These are phyloP conservation scores for Dendropsophus ebraccatus DNA, from an alignment of 2,113 vertebrate species.

Conservation along the genomic window DNA sequence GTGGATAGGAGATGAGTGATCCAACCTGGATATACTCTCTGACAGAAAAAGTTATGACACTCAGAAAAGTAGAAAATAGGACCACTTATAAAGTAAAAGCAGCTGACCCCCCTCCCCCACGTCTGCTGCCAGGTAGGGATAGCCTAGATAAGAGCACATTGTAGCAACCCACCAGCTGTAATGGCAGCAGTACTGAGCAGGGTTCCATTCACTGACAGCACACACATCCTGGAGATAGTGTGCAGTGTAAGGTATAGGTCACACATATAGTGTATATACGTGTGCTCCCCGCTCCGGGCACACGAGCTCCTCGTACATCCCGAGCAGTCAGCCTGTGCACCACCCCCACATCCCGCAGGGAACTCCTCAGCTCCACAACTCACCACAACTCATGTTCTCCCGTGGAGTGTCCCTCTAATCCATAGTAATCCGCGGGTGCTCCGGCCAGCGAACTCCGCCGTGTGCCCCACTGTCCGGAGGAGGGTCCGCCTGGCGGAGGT, in stretches of 20 bases:
- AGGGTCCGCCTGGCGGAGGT: slow-evolving; percentile 38
- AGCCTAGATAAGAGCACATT: too few relatives aligned
- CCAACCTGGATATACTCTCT: too few relatives aligned
- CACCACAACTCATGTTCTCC: slow-evolving; percentile 52
- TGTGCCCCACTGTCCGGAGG: background rate
- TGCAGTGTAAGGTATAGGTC: too few relatives aligned
- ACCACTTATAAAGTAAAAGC: too few relatives aligned
- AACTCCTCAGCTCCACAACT: background rate
- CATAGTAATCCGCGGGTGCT: background rate
- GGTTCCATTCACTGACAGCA: background rate
- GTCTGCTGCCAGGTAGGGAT: too few relatives aligned
- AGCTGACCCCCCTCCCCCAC: too few relatives aligned
- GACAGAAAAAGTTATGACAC: too few relatives aligned
- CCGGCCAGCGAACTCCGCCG: background rate
- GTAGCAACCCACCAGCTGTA: background rate
- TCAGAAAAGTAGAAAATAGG: too few relatives aligned
- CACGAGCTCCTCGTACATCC: background rate
- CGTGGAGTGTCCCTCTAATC: slow-evolving; percentile 6
- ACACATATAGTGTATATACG: too few relatives aligned
- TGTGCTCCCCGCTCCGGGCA: too few relatives aligned
- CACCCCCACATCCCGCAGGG: background rate
- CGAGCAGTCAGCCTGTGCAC: background rate
- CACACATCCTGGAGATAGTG: too few relatives aligned
- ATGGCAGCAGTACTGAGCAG: background rate
- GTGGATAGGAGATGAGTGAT: too few relatives aligned